These are phyloP conservation scores for Chrysolina americana DNA, from an alignment of 2,888 invertebrate genomes.

Conservation along the genomic window DNA sequence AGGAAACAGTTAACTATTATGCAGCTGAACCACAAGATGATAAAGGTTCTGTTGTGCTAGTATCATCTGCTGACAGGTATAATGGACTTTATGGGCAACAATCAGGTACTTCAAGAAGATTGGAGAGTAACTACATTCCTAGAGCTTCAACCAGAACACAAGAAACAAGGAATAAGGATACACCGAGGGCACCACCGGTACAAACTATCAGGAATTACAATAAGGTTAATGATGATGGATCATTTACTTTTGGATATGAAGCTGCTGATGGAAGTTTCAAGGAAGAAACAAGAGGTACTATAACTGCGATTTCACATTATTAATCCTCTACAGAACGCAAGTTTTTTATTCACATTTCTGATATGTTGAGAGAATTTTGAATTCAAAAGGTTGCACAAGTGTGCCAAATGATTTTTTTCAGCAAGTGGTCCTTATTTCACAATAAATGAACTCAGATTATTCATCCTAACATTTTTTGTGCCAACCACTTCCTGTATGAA, in stretches of 20 bases:
- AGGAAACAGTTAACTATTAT: slow-evolving; percentile 69
- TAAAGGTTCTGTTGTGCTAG: slow-evolving; percentile 65
- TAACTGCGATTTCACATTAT: not conserved
- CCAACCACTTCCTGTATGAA: too few species aligned
- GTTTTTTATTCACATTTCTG: too few species aligned
- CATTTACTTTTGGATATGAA: slow-evolving; percentile 88
- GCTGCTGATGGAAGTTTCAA: slow-evolving; percentile 90
- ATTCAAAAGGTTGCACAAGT: too few species aligned
- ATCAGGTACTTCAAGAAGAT: slow-evolving; percentile 61
- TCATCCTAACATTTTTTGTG: too few species aligned
- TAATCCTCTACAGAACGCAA: too few species aligned
- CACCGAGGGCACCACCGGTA: slow-evolving; percentile 80
- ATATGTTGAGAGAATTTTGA: too few species aligned
- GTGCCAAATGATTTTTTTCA: too few species aligned
- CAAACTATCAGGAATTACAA: slow-evolving; percentile 89
- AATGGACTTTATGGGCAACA: slow-evolving; percentile 70
- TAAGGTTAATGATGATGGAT: slow-evolving; percentile 87
- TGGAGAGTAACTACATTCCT: slow-evolving; percentile 65
- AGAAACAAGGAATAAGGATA: slow-evolving; percentile 72
- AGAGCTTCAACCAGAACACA: slow-evolving; percentile 54
- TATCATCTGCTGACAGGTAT: slow-evolving; percentile 61
- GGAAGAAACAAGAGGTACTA: slow-evolving; percentile 84
- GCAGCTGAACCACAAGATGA: slow-evolving; percentile 68
- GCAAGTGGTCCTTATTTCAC: too few species aligned
- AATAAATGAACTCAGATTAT: too few species aligned